Evolutionary conservation across 2,888 invertebrate species (phyloP), one percentile per base, ranked within the genome.

Genomic region (Orthosia gothica): DNA sequence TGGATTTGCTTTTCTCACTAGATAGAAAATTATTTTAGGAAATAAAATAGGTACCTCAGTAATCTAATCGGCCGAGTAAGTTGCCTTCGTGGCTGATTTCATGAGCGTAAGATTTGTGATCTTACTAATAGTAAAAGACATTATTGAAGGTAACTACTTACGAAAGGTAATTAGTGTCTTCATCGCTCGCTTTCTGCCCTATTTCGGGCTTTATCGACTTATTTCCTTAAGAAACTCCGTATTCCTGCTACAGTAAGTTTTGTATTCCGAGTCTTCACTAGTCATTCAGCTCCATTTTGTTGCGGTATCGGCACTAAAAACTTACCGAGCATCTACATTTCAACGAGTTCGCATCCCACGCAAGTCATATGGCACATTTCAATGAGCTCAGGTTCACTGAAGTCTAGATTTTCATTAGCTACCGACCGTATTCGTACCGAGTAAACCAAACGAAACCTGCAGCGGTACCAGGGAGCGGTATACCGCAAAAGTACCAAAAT

Each of bases 401-500:
- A 62, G 62, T 66, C 26, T 72, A 67, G 40, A 57, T 67, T 78
- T 78, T 73, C 73, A 78, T 78, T 78, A 72, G 49, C 63, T 58
- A 49, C 47, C 32, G 7, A 52, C 57, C 23, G 45, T 67, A 63
- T 79, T 54, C 49, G 61, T 72, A 52, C 32, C 26, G 54, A 58
- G 55, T 62, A 62, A 70, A 72, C 62, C 47, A 63, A 57, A 78
- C 61, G 32, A 45, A 57, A 65, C 40, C n/a, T 50, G 72, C 62
- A 65, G 18, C 18, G 32, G 66, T 63, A 54, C 40, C 73, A 63
- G 79, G 5, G 47, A 78, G 73, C 73, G 66, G 79, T 63, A 40
- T 45, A 58, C 79, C 79, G 58, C 73, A 72, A 67, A 72, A 73
- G 49, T 54, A 79, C 62, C 57, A 50, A 67, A 77, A 78, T 78